A percentile compares a stretch with the other conserved stretches of the same genome.
Evolutionary conservation across 1,140 invertebrate genomes (phyloP).

Genomic region (Agrilus planipennis): DNA sequence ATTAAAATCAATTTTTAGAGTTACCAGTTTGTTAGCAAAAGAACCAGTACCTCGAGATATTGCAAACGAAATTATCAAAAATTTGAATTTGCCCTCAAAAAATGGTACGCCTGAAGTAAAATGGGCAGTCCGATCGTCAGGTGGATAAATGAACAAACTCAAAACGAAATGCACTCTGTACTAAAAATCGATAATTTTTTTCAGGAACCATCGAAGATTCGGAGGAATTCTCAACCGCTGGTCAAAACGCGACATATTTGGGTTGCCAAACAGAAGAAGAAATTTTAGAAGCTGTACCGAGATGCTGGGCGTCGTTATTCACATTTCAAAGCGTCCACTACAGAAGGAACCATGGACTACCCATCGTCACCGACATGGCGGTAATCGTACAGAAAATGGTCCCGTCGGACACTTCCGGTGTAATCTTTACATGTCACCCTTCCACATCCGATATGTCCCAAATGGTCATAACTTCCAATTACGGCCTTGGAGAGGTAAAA

Average conservation of each 20-base stretch:
- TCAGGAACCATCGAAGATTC: constrained; percentile 66
- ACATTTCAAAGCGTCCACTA: neutral
- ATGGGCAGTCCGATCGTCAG: no score
- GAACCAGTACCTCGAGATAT: no score
- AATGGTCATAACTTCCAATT: constrained; percentile 66
- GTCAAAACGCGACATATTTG: constrained; percentile 69
- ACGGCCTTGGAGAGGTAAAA: constrained; percentile 64
- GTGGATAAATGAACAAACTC: no score
- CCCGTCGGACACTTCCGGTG: neutral
- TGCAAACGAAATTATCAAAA: no score
- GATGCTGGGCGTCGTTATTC: neutral
- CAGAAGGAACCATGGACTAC: neutral
- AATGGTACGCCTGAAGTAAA: no score
- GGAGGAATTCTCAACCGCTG: constrained; percentile 65
- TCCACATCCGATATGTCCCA: constrained; percentile 49
- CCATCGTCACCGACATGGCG: neutral
- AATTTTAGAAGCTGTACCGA: neutral
- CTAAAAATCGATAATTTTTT: no score
- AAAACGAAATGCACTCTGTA: no score
- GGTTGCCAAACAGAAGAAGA: constrained; percentile 41
- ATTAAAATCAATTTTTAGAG: no score
- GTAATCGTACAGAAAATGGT: neutral
- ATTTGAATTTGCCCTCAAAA: no score
- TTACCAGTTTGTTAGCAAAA: no score
- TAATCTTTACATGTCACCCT: neutral